A percentile compares a stretch with the other conserved stretches of the same genome.
These are phyloP conservation scores for Apis mellifera DNA, from an alignment of 1,140 invertebrate species.

Conservation along the genomic window Amel_HAv3.1 CM009937.2:7378501-7379000, in stretches of 20 bases:
- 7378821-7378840: background rate
- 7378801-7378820: background rate
- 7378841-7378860: background rate
- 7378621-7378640: no score
- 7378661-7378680: no score
- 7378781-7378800: conserved; percentile 51
- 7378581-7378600: no score
- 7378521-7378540: no score
- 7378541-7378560: no score
- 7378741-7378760: background rate
- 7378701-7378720: no score
- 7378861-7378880: conserved; percentile 50
- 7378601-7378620: no score
- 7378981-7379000: conserved; percentile 22
- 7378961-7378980: conserved; percentile 44
- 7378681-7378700: no score
- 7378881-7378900: conserved; percentile 64
- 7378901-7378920: conserved; percentile 63
- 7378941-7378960: conserved; percentile 30
- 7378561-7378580: no score
- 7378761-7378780: conserved; percentile 36
- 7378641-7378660: no score
- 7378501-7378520: no score
- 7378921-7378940: conserved; percentile 48
- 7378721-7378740: background rate